A percentile compares a stretch with the other conserved stretches of the same genome.
Evolutionary conservation across 30 jellyfish, hydroid and myxozoan species (phyloP).

Genomic region (Turritopsis dohrnii): DNA sequence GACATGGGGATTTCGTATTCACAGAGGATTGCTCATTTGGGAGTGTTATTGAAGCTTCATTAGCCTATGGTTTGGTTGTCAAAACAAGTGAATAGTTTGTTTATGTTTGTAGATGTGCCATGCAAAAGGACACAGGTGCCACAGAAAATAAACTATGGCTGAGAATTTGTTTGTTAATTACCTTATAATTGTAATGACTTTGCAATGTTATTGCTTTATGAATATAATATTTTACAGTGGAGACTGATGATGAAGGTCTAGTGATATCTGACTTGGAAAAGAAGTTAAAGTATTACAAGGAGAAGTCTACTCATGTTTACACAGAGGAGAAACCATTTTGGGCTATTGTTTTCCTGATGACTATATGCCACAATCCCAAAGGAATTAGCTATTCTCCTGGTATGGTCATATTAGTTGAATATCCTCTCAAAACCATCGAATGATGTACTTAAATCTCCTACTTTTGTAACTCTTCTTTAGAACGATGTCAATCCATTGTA

Average conservation of each 20-base stretch:
- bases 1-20: conserved; percentile 19
- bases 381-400: conserved; percentile 43
- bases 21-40: conserved; percentile 32
- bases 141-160: too few species aligned
- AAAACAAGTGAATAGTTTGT: background rate
- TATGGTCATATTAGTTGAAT: background rate
- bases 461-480: conserved; percentile 17
- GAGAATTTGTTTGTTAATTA: too few species aligned
- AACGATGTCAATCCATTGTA: conserved; percentile 38
- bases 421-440: too few species aligned
- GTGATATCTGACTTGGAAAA: conserved; percentile 29
- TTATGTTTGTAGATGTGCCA: background rate
- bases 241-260: conserved; percentile 33
- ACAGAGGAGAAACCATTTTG: conserved; percentile 22
- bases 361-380: conserved; percentile 49
- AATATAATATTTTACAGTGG: conserved; percentile 29
- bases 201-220: too few species aligned
- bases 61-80: background rate
- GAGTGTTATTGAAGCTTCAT: background rate
- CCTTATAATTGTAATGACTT: too few species aligned
- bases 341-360: conserved; percentile 37
- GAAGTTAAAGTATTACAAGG: background rate
- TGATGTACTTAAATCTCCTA: too few species aligned
- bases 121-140: too few species aligned
- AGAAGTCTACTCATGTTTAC: background rate